Evolutionary conservation across 2,113 vertebrate genomes (phyloP).

Genomic region (Eira barbara): DNA sequence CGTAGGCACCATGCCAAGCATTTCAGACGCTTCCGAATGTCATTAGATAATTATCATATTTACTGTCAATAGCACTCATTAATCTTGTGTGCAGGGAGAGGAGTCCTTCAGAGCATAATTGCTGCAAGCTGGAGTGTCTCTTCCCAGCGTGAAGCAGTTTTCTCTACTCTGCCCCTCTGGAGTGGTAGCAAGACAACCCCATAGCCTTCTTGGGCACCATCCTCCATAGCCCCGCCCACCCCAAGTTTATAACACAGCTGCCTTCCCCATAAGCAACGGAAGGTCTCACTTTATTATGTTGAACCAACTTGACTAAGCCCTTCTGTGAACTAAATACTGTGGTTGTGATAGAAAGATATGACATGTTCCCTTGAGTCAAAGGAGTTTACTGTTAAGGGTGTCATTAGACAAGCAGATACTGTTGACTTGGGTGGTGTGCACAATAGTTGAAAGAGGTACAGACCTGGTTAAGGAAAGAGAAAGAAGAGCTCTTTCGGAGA

Average conservation of each 20-base stretch:
- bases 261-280: not conserved
- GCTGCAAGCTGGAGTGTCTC: not conserved
- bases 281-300: not conserved
- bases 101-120: not conserved
- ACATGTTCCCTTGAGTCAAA: not conserved
- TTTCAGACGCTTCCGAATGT: slow-evolving; percentile 40
- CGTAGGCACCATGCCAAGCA: not conserved
- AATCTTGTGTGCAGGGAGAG: not conserved
- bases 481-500: not conserved
- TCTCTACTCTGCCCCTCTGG: not conserved
- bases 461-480: not conserved
- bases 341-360: not conserved
- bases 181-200: fast-evolving
- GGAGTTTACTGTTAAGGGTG: not conserved
- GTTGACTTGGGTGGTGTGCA: too few species aligned
- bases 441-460: not conserved
- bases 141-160: not conserved
- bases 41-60: slow-evolving; percentile 35
- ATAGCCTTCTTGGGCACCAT: not conserved
- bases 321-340: not conserved
- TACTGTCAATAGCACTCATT: slow-evolving; percentile 35
- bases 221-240: not conserved
- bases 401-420: not conserved
- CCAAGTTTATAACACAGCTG: not conserved
- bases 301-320: not conserved